Evolutionary conservation across 2,113 vertebrate species (phyloP).

Genomic region (Narcine bancroftii): DNA sequence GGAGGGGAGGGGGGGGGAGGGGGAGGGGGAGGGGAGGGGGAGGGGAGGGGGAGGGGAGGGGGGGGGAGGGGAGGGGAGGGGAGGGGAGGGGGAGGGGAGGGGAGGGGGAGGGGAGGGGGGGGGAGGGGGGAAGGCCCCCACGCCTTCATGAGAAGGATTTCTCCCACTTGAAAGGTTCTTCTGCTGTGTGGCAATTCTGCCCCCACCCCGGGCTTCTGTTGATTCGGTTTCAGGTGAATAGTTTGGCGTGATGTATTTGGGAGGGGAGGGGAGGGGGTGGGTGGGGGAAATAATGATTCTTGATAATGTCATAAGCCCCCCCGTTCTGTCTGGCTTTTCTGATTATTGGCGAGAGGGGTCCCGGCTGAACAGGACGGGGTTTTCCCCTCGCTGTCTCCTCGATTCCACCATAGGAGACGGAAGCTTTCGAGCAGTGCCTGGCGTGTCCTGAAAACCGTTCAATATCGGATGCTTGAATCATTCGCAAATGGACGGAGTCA

Average conservation of each 20-base stretch:
- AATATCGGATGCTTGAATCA: slow-evolving; percentile 22
- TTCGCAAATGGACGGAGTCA: neutral
- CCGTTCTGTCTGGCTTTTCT: slow-evolving; percentile 27
- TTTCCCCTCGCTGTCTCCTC: neutral
- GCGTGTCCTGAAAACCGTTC: neutral
- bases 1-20: too few species aligned
- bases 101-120: too few species aligned
- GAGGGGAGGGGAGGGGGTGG: neutral
- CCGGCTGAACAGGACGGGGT: too few species aligned
- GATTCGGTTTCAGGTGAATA: slow-evolving; percentile 14
- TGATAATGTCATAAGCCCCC: slow-evolving; percentile 29
- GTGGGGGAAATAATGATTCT: slow-evolving; percentile 35
- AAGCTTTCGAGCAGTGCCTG: neutral
- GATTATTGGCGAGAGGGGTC: slow-evolving; percentile 28
- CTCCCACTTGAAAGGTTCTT: neutral
- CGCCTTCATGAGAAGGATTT: neutral
- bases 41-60: too few species aligned
- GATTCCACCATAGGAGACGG: neutral
- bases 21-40: too few species aligned
- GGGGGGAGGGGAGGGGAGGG: too few species aligned
- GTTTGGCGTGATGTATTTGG: neutral
- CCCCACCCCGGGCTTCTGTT: neutral
- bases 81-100: too few species aligned
- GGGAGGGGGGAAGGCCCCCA: too few species aligned
- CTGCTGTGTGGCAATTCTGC: neutral